Base-by-base conservation (phyloP, 2,888 invertebrate species). In the Zygaena filipendulae region DNA sequence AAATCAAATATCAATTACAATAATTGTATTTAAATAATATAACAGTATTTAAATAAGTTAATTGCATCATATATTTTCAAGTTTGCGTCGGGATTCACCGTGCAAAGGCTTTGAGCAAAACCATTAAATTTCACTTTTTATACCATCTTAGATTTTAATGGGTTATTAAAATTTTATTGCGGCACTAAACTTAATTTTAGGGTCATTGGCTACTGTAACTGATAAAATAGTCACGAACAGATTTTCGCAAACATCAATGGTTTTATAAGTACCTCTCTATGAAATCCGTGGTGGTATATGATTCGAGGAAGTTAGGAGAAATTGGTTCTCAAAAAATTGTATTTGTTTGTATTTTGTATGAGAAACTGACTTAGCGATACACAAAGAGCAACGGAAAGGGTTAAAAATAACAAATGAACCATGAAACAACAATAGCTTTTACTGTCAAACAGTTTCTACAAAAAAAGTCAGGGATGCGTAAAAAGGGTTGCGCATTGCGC, bases 41-140 rank as follows among this genome's bases (percentile, higher is more conserved):
- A 28, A 25, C 43, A 49, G 47, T 43, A 45, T 53, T 51, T 54
- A 45, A 61, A 60, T 59, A 59, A 49, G 61, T 70, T 72, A 64
- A 71, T 69, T 58, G 60, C 56, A 47, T 52, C 63, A 60, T 70
- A 69, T 70, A 70, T 74, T 66, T 64, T 51, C 45, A 46, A 49
- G 38, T 47, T 53, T 53, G 51, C 54, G 62, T 59, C 61, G 44
- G 49, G 46, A 53, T 58, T 57, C 47, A 53, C 56, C 45, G 47
- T 52, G 62, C 61, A 55, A 59, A 63, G 53, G 55, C 59, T 59
- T 60, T 56, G 47, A 52, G 59, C 59, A 52, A 55, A 55, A 54
- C 52, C 69, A 70, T 72, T 59, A 74, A 74, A 72, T 74, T 77
- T 74, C 71, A 74, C 72, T 74, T 74, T n/a, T 74, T 69, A 74